phyloP scores from a whole-genome alignment of 2,797 vertebrate species.

The Gambelia wislizenii region DNA sequence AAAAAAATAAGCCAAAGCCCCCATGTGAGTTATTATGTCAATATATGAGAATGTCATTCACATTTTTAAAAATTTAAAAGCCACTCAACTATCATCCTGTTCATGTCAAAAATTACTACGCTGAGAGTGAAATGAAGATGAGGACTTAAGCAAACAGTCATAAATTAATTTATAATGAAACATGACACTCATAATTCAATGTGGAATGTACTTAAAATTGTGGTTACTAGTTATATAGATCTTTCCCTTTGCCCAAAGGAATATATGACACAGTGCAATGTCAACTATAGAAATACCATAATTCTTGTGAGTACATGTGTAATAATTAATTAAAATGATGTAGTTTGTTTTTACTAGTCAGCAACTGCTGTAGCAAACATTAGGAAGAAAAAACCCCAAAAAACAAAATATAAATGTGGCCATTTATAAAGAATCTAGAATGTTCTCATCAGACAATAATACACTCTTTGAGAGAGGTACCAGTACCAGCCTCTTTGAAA shows the following conservation, averaged over 20 bases:
- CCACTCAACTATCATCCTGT: constrained; percentile 33
- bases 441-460: not conserved
- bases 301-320: constrained; percentile 29
- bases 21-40: constrained; percentile 3
- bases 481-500: not conserved
- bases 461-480: not conserved
- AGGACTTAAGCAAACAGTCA: constrained; percentile 70
- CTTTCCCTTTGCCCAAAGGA: constrained; percentile 63
- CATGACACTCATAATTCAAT: constrained; percentile 76
- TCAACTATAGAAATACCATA: constrained; percentile 62
- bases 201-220: constrained; percentile 70
- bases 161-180: constrained; percentile 76
- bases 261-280: constrained; percentile 56
- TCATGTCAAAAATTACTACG: constrained; percentile 61
- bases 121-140: constrained; percentile 64
- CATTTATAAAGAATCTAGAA: not conserved
- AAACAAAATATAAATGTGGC: not conserved
- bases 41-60: constrained; percentile 57
- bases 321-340: constrained; percentile 64
- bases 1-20: not conserved
- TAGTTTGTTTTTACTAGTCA: constrained; percentile 50
- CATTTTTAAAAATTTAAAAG: constrained; percentile 44
- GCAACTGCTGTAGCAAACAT: constrained; percentile 35
- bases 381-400: constrained; percentile 33
- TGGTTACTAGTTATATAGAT: constrained; percentile 61